A percentile compares a stretch with the other conserved stretches of the same genome.
phyloP scores from a whole-genome alignment of 1,140 invertebrate genomes.

The Orchestia grillus region DNA sequence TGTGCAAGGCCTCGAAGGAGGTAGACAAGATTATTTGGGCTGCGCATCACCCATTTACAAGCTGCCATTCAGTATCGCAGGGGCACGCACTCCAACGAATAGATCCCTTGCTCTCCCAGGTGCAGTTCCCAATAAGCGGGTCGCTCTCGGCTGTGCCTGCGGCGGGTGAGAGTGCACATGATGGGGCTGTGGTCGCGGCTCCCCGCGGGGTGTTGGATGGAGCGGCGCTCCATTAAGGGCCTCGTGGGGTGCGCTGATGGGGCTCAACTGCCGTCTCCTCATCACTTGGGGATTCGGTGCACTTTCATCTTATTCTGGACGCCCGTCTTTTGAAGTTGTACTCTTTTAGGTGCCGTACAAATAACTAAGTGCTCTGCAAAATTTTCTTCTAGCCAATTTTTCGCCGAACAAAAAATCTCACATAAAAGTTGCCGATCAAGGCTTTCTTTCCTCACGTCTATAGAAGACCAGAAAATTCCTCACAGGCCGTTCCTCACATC shows the following conservation, averaged over 20 bases:
- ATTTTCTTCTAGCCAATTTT: too few species aligned
- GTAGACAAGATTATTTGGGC: not conserved
- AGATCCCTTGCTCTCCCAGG: not conserved
- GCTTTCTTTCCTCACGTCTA: too few species aligned
- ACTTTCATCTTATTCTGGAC: too few species aligned
- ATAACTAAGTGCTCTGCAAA: too few species aligned
- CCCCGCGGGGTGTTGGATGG: not conserved
- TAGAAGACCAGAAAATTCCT: too few species aligned
- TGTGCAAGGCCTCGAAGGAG: not conserved
- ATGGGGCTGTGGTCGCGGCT: not conserved
- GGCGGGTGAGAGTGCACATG: not conserved
- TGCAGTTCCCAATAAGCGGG: not conserved
- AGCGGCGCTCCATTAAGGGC: not conserved
- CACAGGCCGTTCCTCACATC: too few species aligned
- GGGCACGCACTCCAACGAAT: not conserved
- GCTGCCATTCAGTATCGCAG: not conserved
- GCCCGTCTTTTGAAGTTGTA: too few species aligned
- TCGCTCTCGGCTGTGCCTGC: not conserved
- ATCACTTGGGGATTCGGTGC: not conserved
- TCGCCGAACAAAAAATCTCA: too few species aligned
- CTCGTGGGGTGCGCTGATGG: not conserved
- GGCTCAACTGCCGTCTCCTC: not conserved
- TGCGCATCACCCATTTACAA: not conserved
- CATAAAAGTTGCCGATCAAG: too few species aligned
- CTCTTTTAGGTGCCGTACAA: too few species aligned